phyloP scores from a whole-genome alignment of 2,888 invertebrate species.

The Imbricaverruca yamaguchii region DNA sequence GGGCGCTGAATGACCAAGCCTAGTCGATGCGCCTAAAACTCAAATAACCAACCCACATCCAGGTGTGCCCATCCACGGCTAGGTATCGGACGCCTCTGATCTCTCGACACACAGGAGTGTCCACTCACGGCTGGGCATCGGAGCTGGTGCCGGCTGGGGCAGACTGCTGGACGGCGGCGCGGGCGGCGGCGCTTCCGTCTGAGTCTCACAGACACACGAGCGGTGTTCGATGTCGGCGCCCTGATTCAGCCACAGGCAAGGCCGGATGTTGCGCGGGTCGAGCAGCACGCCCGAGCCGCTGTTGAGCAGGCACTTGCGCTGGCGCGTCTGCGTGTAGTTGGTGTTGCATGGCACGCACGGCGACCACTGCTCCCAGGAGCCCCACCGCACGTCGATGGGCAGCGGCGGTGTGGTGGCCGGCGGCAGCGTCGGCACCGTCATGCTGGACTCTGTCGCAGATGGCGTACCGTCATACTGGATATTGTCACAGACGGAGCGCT shows the following conservation, averaged over 20 bases:
- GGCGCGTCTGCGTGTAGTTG: neutral
- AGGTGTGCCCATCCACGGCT: too few relatives aligned
- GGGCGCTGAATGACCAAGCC: too few relatives aligned
- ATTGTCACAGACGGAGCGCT: too few relatives aligned
- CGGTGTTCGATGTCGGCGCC: slow-evolving; percentile 1
- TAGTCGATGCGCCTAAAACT: too few relatives aligned
- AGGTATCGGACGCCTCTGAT: too few relatives aligned
- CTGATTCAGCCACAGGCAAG: neutral
- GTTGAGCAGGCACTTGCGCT: slow-evolving; percentile 7
- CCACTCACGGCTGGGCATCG: neutral
- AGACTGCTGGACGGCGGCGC: neutral
- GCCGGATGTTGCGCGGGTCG: slow-evolving; percentile 3
- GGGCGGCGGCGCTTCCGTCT: neutral
- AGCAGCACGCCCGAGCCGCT: slow-evolving; percentile 16
- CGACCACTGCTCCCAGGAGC: neutral
- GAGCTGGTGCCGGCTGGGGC: neutral
- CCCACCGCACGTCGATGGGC: slow-evolving; percentile 12
- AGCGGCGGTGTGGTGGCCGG: neutral
- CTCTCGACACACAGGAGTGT: too few relatives aligned
- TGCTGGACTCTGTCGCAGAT: too few relatives aligned
- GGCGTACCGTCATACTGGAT: too few relatives aligned
- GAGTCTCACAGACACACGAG: neutral
- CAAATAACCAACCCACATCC: too few relatives aligned
- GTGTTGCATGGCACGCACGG: neutral
- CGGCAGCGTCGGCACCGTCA: neutral